A percentile compares a stretch with the other conserved stretches of the same genome.
phyloP scores from a whole-genome alignment of 2,888 invertebrate genomes.

The Bombylius major region DNA sequence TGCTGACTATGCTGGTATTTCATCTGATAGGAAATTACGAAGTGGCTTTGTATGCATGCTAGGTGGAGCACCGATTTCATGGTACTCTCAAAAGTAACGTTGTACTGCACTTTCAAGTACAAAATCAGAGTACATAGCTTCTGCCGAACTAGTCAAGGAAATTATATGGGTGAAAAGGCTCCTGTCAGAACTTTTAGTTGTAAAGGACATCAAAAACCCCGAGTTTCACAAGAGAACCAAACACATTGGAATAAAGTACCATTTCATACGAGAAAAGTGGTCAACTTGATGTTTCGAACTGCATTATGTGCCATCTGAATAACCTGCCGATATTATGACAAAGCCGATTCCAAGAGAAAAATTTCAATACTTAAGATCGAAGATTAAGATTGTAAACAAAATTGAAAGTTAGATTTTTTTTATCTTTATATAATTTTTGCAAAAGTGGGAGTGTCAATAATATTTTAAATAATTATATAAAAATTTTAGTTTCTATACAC shows the following conservation, averaged over 20 bases:
- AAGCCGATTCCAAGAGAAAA: not conserved
- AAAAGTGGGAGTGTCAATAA: no score
- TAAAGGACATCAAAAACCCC: slow-evolving; percentile 12
- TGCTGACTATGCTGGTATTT: not conserved
- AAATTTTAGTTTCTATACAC: no score
- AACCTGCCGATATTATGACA: not conserved
- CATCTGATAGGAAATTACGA: not conserved
- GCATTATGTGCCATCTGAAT: not conserved
- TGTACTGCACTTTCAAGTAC: not conserved
- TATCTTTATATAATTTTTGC: no score
- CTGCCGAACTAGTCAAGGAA: slow-evolving; percentile 18
- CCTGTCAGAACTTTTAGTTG: slow-evolving; percentile 7
- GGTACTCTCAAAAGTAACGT: not conserved
- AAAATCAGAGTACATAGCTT: slow-evolving; percentile 5
- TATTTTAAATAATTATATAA: no score
- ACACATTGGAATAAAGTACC: slow-evolving; percentile 10
- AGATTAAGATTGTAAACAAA: no score
- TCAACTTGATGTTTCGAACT: not conserved
- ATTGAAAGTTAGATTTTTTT: no score
- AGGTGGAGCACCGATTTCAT: not conserved
- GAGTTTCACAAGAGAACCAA: slow-evolving; percentile 18
- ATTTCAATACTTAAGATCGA: not conserved
- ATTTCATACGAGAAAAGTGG: not conserved
- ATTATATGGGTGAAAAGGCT: slow-evolving; percentile 20
- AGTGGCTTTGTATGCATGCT: not conserved